Conservation (phyloP, 2,888 invertebrate species). For the Lithophane socia region DNA sequence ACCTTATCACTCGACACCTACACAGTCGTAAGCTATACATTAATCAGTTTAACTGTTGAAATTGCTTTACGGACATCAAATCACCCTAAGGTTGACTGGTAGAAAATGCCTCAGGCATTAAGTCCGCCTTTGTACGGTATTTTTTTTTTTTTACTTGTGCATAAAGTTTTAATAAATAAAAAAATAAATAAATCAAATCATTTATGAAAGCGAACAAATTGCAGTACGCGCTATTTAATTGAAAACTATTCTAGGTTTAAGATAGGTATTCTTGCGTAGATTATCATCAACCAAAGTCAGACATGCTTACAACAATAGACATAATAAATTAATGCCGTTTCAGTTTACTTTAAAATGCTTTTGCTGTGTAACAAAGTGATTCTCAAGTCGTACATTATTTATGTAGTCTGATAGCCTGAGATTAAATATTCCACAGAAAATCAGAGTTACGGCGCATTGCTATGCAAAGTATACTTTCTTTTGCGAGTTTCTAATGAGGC, state of each 20-base stretch:
- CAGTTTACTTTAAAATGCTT: conserved; percentile 45
- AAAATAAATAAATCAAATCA: too few species aligned
- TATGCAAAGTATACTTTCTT: conserved; percentile 35
- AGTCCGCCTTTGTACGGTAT: too few species aligned
- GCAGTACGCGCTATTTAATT: conserved; percentile 30
- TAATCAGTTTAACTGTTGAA: background rate
- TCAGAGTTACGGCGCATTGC: conserved; percentile 10
- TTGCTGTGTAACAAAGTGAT: conserved; percentile 55
- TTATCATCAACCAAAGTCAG: conserved; percentile 34
- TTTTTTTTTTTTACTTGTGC: too few species aligned
- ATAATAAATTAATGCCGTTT: conserved; percentile 47
- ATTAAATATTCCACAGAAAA: conserved; percentile 52
- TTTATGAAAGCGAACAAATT: conserved; percentile 38
- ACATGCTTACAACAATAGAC: conserved; percentile 40
- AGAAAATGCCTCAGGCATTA: too few species aligned
- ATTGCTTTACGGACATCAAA: background rate
- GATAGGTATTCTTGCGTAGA: conserved; percentile 25
- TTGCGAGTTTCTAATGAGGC: conserved; percentile 42
- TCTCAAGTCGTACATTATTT: conserved; percentile 57
- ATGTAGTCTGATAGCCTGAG: conserved; percentile 51
- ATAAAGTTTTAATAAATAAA: too few species aligned
- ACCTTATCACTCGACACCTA: conserved; percentile 88
- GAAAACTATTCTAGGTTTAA: conserved; percentile 8
- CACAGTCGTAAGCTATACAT: conserved; percentile 82
- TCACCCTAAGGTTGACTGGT: too few species aligned